These are phyloP conservation scores for Stercorarius parasiticus DNA, from an alignment of 2,113 vertebrate genomes.

Conservation along the genomic window DNA sequence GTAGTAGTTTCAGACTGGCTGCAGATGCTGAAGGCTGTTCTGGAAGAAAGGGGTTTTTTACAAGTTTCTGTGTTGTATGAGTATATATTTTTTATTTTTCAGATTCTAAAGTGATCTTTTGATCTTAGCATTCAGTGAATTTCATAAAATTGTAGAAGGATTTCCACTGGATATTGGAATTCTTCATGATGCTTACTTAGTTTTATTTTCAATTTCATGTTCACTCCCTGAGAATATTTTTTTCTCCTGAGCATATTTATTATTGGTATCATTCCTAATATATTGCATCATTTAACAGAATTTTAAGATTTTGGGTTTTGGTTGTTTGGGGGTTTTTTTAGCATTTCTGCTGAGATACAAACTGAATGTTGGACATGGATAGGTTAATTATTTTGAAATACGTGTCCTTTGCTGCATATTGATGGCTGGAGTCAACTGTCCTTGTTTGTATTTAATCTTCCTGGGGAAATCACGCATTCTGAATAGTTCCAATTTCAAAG, in stretches of 20 bases:
- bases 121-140: not conserved
- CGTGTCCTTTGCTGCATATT: not conserved
- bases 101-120: not conserved
- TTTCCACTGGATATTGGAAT: not conserved
- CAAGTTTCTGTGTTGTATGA: not conserved
- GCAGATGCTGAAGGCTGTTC: slow-evolving; percentile 51
- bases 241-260: not conserved
- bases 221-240: not conserved
- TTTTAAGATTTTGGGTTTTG: not conserved
- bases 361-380: not conserved
- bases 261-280: not conserved
- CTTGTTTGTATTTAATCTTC: not conserved
- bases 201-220: not conserved
- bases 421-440: not conserved
- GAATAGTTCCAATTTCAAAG: not conserved
- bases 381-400: not conserved
- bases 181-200: not conserved
- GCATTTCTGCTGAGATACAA: not conserved
- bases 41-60: not conserved
- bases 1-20: slow-evolving; percentile 52
- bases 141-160: not conserved
- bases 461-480: not conserved
- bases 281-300: not conserved
- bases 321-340: not conserved
- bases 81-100: not conserved